A percentile compares a stretch with the other conserved stretches of the same genome.
Conservation (phyloP, 2,797 vertebrate genomes). For the Meda fulgida region DNA sequence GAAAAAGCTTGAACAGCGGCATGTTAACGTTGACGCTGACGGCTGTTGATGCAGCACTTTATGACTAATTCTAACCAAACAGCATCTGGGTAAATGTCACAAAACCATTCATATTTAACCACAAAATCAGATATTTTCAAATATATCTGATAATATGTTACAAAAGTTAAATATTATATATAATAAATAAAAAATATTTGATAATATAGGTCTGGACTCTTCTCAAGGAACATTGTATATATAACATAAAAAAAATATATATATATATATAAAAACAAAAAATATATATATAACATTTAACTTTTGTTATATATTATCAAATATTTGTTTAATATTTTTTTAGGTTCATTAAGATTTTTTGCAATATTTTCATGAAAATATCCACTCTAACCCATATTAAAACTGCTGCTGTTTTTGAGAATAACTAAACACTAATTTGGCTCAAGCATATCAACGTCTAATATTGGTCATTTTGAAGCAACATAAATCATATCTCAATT, state of each 20-base stretch:
- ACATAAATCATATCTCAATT: background rate
- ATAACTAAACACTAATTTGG: background rate
- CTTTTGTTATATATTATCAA: too few relatives aligned
- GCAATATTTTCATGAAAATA: background rate
- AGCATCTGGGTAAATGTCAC: background rate
- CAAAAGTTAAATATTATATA: too few relatives aligned
- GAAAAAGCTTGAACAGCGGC: background rate
- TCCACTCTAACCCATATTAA: background rate
- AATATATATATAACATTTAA: too few relatives aligned
- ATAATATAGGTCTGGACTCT: too few relatives aligned
- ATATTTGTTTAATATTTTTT: too few relatives aligned
- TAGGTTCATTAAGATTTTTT: background rate
- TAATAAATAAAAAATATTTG: too few relatives aligned
- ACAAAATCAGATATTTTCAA: too few relatives aligned
- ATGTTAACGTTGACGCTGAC: conserved; percentile 1
- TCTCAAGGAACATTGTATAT: too few relatives aligned
- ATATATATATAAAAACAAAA: background rate
- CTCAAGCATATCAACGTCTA: background rate
- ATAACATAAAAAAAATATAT: too few relatives aligned
- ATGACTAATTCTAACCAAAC: background rate
- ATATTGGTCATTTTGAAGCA: background rate
- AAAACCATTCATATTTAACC: background rate
- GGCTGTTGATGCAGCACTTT: conserved; percentile 3
- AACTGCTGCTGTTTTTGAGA: background rate
- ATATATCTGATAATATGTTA: too few relatives aligned